Percentiles rank a stretch among this genome's conserved stretches.
Conservation (phyloP, 2,888 invertebrate species). For the Elgonia sp. region DNA sequence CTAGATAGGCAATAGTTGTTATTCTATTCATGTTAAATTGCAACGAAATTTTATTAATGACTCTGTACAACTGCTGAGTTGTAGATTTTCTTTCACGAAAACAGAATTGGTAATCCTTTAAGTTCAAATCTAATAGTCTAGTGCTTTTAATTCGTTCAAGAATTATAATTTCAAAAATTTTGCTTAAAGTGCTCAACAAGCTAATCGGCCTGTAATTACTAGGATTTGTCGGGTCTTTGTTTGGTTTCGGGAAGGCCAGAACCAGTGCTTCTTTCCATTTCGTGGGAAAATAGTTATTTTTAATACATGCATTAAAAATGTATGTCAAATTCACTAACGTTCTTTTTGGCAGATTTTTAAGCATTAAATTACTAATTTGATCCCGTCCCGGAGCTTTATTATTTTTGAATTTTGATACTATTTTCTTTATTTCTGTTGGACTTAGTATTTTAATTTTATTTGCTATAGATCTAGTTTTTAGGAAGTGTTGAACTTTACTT, state of each 20-base stretch:
- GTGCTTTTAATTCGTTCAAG: conserved; percentile 16
- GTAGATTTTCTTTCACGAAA: conserved; percentile 76
- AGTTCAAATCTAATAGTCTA: not conserved
- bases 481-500: not conserved
- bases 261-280: not conserved
- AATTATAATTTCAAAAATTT: conserved; percentile 5
- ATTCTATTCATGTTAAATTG: conserved; percentile 78
- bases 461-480: not conserved
- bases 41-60: conserved; percentile 68
- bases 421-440: conserved; percentile 29
- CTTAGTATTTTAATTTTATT: not conserved
- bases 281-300: too few relatives aligned
- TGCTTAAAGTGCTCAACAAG: conserved; percentile 3
- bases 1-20: conserved; percentile 80
- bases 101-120: conserved; percentile 79
- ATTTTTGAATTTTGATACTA: conserved; percentile 35
- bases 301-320: not conserved
- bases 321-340: too few relatives aligned
- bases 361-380: not conserved
- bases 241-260: not conserved
- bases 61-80: conserved; percentile 75
- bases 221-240: not conserved
- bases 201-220: not conserved
- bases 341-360: conserved; percentile 33
- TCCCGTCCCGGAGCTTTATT: conserved; percentile 36